Base-by-base conservation (phyloP, 1,140 invertebrate genomes). In the Phortica variegata region DNA sequence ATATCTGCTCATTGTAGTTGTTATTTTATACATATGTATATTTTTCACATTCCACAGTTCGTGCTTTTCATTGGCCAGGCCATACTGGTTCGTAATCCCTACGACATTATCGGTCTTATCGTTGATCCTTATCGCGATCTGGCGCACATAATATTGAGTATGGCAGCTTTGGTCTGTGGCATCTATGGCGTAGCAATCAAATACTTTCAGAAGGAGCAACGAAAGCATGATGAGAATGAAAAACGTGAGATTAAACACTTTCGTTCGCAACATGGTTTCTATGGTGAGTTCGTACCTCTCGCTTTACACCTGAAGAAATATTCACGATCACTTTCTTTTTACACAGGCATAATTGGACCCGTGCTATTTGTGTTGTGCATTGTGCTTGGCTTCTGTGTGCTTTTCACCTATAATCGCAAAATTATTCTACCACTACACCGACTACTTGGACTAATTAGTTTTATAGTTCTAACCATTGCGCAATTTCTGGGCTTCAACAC, bases 401-500 rank as follows among this genome's bases (percentile, higher is more conserved):
- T 56, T 32, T 58, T 54, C 48, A 65, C 61, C 42, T 53, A 40
- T 20, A 45, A 39, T 17, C 45, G 29, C 23, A 43, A 36, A 38
- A 31, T 49, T 19, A 47, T 65, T 12, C 47, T 68, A 32, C 33
- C 65, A 13, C 13, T 66, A 8, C 69, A 73, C 40, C 60, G 61
- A 3, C 54, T 61, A 17, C 60, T 57, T 3, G 55, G 58, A 10
- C 33, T 73, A 16, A 20, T 53, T 36, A 60, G 62, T 23, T 73
- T 73, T 34, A 20, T 70, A 6, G 31, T 52, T 2, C 52, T 65
- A 18, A 73, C 71, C 65, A 46, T 62, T 7, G 66, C 70, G 0
- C 70, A 73, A 50, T 60, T 70, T 39, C 65, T 53, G n/a, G 58
- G 70, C 46, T 73, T 73, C 41, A 61, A 70, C 17, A 73, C 70